Evolutionary conservation across 2,113 vertebrate species (phyloP).

Genomic region (Enhydra lutris): DNA sequence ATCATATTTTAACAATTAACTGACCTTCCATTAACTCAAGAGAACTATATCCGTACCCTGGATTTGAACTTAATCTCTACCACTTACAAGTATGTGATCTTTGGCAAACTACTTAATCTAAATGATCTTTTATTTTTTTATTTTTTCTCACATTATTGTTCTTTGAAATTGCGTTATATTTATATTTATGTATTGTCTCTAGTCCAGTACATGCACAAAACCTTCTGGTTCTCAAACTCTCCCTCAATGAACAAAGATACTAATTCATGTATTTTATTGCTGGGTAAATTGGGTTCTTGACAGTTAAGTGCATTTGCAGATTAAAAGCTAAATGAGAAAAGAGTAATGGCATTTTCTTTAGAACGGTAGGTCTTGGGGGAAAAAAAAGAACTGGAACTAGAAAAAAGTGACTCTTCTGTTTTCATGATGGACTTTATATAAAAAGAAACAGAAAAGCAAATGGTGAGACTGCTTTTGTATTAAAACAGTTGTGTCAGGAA

Average conservation of each 20-base stretch:
- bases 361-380: background rate
- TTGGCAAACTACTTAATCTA: background rate
- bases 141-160: background rate
- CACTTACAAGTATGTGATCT: background rate
- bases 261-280: background rate
- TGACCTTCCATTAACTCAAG: background rate
- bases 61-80: background rate
- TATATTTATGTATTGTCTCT: background rate
- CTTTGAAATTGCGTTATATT: background rate
- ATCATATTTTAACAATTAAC: background rate
- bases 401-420: background rate
- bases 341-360: background rate
- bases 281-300: background rate
- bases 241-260: background rate
- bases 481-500: background rate
- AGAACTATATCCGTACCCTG: background rate
- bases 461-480: background rate
- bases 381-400: background rate
- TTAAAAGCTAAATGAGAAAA: constrained; percentile 11
- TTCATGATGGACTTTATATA: background rate
- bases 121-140: background rate
- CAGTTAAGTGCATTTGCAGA: background rate
- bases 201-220: background rate
- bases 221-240: background rate
- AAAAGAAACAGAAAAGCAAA: background rate